Base-by-base conservation (phyloP, 2,797 vertebrate species). In the Champsocephalus gunnari region DNA sequence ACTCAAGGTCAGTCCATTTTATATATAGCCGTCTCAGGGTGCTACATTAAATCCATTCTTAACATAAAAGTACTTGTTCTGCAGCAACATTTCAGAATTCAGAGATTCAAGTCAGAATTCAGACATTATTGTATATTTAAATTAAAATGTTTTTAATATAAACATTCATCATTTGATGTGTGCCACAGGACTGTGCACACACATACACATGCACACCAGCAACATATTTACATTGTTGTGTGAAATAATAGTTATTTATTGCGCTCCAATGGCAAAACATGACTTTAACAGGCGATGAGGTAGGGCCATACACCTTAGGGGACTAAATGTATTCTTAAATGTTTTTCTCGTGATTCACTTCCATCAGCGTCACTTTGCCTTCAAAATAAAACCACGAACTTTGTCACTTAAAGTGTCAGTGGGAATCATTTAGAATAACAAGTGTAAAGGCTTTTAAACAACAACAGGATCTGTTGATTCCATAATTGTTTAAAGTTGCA, bases 301-400 rank as follows among this genome's bases (percentile, higher is more conserved):
- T 19, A 44, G 41, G 21, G 24, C 21, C 43, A 61, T 19, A 43
- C 24, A 65, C 63, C 41, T 41, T 34, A 41, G 49, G 49, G 5
- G 17, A 41, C 17, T 13, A 59, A 5, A 9, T 19, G 4, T 48
- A 45, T 14, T 5, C 28, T 28, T 28, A 66, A 21, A 13, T 41
- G 56, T 58, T 38, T 38, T 48, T 60, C 60, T 60, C 62, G 55
- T 73, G 60, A 65, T 71, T 66, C 43, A 63, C 73, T 66, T 84
- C 61, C 61, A 32, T 65, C 45, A 57, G 70, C 60, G 57, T 77
- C 5, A 4, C 0, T 3, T 0, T 10, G 3, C 41, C 19, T 65
- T 74, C 38, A 77, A 64, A 81, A 72, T 66, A 71, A 82, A 77
- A 82, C 50, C 34, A 5, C 3, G 3, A 2, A 19, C 9, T 53